phyloP scores from a whole-genome alignment of 2,113 vertebrate genomes.

The Brienomyrus brachyistius region DNA sequence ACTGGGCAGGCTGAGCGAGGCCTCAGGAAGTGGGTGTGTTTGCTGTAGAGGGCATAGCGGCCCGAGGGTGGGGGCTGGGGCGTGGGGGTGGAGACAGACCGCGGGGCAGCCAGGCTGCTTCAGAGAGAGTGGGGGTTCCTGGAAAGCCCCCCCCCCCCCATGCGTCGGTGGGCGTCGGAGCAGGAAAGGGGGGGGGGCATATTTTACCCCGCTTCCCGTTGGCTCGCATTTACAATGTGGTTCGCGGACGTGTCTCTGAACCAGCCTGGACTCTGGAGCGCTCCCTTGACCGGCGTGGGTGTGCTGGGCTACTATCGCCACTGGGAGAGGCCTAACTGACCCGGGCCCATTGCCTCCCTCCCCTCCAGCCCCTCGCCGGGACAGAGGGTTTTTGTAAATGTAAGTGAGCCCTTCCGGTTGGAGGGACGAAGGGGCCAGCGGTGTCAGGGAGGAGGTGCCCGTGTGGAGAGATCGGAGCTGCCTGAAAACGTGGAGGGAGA shows the following conservation, averaged over 20 bases:
- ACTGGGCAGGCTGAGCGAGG: slow-evolving; percentile 49
- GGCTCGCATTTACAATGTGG: background rate
- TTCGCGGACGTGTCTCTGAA: background rate
- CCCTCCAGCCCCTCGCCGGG: background rate
- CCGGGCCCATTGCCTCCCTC: background rate
- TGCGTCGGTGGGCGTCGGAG: background rate
- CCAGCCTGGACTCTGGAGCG: background rate
- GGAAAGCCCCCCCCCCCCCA: background rate
- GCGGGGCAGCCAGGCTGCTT: slow-evolving; percentile 34
- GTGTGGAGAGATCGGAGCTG: background rate
- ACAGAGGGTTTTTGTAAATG: background rate
- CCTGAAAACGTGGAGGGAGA: background rate
- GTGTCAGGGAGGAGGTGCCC: background rate
- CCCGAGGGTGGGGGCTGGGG: slow-evolving; percentile 77
- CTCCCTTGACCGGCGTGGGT: background rate
- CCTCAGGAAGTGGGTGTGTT: slow-evolving; percentile 87
- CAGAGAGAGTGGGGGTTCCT: slow-evolving; percentile 32
- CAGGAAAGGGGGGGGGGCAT: background rate
- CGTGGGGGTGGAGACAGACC: slow-evolving; percentile 45
- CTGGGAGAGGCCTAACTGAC: background rate
- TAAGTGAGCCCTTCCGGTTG: background rate
- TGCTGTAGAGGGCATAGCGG: slow-evolving; percentile 72
- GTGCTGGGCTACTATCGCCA: background rate
- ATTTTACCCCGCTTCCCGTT: background rate
- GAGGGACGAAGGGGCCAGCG: background rate